These are phyloP conservation scores for Sinocyclocheilus anophthalmus DNA, from an alignment of 2,113 vertebrate genomes.

Conservation along the genomic window DNA sequence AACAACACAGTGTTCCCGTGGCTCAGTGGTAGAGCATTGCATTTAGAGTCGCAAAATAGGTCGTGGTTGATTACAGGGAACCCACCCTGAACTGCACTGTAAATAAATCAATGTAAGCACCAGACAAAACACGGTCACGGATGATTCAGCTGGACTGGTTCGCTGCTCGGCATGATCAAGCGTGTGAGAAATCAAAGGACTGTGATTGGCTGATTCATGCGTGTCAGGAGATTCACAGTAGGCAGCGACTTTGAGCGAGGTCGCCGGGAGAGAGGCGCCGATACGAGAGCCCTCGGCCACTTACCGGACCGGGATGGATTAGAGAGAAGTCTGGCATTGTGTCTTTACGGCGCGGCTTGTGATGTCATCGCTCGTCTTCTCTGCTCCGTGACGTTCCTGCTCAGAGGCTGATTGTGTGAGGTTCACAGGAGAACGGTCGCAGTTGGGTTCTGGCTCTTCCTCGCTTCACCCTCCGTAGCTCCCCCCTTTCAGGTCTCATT, in stretches of 20 bases:
- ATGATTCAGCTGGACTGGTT: background rate
- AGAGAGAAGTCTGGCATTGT: too few relatives aligned
- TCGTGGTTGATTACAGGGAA: too few relatives aligned
- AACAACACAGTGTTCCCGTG: too few relatives aligned
- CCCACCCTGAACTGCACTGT: too few relatives aligned
- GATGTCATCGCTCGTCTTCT: background rate
- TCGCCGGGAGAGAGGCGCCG: background rate
- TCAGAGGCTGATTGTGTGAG: background rate
- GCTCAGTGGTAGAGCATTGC: too few relatives aligned
- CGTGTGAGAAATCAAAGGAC: background rate
- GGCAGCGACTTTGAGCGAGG: too few relatives aligned
- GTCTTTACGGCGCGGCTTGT: too few relatives aligned
- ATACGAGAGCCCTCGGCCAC: background rate
- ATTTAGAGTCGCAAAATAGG: too few relatives aligned
- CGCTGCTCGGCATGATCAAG: background rate
- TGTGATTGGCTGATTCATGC: background rate
- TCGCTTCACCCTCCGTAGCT: too few relatives aligned
- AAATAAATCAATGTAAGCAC: background rate
- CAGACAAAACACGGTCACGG: background rate
- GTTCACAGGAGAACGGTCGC: too few relatives aligned
- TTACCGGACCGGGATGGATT: background rate
- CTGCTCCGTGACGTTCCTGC: accelerated
- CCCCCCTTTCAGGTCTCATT: background rate
- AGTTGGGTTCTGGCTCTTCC: background rate
- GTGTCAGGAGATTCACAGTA: background rate